These are phyloP conservation scores for Ips nitidus DNA, from an alignment of 1,140 invertebrate genomes.

Conservation along the genomic window DNA sequence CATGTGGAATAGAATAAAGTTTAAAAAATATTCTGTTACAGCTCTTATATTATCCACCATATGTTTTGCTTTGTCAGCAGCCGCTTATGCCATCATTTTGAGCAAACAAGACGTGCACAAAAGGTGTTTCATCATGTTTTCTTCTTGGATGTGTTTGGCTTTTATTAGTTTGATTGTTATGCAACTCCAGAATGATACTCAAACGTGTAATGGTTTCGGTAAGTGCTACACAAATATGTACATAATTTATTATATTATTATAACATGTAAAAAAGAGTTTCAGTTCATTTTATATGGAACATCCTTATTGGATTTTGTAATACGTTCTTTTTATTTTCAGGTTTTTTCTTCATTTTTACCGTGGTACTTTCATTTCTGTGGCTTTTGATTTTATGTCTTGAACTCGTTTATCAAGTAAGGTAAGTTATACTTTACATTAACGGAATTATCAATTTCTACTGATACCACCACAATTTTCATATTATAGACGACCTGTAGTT, in stretches of 20 bases:
- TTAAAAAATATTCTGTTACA: conserved; percentile 20
- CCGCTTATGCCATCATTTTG: conserved; percentile 32
- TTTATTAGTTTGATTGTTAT: conserved; percentile 35
- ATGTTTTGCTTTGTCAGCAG: conserved; percentile 34
- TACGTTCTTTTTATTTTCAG: conserved; percentile 25
- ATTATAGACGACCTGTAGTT: conserved; percentile 24
- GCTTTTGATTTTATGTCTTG: conserved; percentile 39
- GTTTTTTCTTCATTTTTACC: conserved; percentile 38
- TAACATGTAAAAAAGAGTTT: not conserved
- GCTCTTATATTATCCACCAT: conserved; percentile 37
- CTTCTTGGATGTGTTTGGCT: conserved; percentile 32
- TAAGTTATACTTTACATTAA: conserved; percentile 17
- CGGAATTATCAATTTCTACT: not conserved
- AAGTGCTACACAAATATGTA: conserved; percentile 7
- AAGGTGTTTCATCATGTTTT: conserved; percentile 38
- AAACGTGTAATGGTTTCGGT: conserved; percentile 36
- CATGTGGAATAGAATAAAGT: not conserved
- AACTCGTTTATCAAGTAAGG: conserved; percentile 38
- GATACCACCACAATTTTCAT: not conserved
- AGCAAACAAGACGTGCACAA: conserved; percentile 35
- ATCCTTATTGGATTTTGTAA: too few relatives aligned
- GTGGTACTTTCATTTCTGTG: conserved; percentile 37
- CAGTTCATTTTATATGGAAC: too few relatives aligned
- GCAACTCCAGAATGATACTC: conserved; percentile 28
- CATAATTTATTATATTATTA: not conserved